These are phyloP conservation scores for Drosophila orena DNA, from an alignment of 1,140 invertebrate genomes.

Conservation along the genomic window DNA sequence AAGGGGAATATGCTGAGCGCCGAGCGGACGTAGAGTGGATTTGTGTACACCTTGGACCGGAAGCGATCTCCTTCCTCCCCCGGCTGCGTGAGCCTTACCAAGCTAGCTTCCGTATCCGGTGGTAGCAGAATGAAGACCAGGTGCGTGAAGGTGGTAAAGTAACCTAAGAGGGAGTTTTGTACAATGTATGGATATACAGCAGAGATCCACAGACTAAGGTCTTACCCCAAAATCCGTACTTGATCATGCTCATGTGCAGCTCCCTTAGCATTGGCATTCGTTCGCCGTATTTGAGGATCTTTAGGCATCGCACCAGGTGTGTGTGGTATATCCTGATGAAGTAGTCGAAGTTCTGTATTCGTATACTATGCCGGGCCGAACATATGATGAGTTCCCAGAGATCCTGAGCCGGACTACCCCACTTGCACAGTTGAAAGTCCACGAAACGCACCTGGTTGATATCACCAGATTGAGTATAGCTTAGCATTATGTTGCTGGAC, in stretches of 20 bases:
- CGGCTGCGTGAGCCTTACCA: conserved; percentile 61
- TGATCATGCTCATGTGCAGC: conserved; percentile 76
- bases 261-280: conserved; percentile 63
- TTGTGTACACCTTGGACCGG: conserved; percentile 70
- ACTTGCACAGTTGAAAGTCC: conserved; percentile 84
- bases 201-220: neutral
- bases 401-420: conserved; percentile 84
- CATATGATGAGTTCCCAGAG: conserved; percentile 78
- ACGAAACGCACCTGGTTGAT: conserved; percentile 82
- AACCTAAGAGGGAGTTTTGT: conserved; percentile 31
- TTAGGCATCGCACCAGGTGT: conserved; percentile 65
- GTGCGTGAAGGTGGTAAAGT: conserved; percentile 76
- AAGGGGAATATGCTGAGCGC: conserved; percentile 75
- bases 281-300: conserved; percentile 63
- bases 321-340: conserved; percentile 75
- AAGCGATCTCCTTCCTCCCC: conserved; percentile 75
- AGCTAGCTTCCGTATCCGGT: conserved; percentile 67
- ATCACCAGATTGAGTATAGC: conserved; percentile 65
- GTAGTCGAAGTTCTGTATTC: conserved; percentile 74
- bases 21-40: conserved; percentile 73
- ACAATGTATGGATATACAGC: too few relatives aligned
- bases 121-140: conserved; percentile 73
- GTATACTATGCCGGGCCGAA: conserved; percentile 64
- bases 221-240: conserved; percentile 78
- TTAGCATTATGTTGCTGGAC: conserved; percentile 85